Percentiles rank a stretch among this genome's conserved stretches.
Conservation (phyloP, 2,797 vertebrate genomes). For the Chaetophractus vellerosus region DNA sequence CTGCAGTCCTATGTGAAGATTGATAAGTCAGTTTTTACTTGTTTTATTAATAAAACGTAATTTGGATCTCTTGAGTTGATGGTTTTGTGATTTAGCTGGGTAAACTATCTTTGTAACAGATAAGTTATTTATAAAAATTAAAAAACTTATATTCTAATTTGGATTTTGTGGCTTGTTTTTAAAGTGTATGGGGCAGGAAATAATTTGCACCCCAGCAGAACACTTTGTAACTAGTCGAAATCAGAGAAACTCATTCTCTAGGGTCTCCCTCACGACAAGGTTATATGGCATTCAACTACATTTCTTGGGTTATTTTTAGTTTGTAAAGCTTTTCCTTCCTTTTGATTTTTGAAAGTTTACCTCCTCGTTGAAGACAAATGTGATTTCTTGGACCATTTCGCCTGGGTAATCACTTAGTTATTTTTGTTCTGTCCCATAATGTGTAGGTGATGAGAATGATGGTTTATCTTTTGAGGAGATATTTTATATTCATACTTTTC, state of each 20-base stretch:
- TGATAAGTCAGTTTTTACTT: conserved; percentile 95
- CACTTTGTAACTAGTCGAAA: not conserved
- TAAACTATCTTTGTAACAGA: conserved; percentile 99
- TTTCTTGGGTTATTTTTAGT: not conserved
- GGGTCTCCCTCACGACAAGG: not conserved
- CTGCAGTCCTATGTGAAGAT: conserved; percentile 91
- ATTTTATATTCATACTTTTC: not conserved
- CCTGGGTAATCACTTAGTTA: not conserved
- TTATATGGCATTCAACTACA: not conserved
- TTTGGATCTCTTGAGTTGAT: conserved; percentile 98
- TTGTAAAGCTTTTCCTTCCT: not conserved
- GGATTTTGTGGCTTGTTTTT: conserved; percentile 90
- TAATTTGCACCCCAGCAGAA: not conserved
- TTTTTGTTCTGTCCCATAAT: not conserved
- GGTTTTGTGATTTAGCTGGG: conserved; percentile 98
- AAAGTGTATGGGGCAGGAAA: conserved; percentile 72
- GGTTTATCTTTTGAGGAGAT: not conserved
- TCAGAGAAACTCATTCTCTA: not conserved
- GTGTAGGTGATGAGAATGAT: not conserved
- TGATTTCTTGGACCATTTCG: not conserved
- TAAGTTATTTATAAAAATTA: conserved; percentile 99
- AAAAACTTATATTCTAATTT: conserved; percentile 93
- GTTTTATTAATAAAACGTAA: conserved; percentile 96
- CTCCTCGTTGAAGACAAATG: not conserved
- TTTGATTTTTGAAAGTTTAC: conserved; percentile 25